Conservation (phyloP, 2,888 invertebrate genomes). For the Limenitis camilla region DNA sequence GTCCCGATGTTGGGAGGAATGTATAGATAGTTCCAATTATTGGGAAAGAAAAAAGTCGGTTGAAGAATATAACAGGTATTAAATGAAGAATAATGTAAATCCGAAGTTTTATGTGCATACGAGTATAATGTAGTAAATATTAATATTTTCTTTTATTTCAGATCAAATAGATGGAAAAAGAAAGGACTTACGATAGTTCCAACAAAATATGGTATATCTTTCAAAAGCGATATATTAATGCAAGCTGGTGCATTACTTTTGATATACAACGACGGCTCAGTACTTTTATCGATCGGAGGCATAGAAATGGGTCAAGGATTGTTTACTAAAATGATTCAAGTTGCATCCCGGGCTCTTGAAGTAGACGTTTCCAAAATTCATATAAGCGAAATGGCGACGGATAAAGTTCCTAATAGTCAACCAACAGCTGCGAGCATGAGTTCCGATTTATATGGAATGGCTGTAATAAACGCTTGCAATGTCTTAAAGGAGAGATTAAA, state of each 20-base stretch:
- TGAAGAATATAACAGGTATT: conserved; percentile 80
- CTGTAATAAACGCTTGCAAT: conserved; percentile 83
- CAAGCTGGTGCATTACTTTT: conserved; percentile 86
- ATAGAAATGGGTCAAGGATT: conserved; percentile 95
- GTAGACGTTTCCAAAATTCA: conserved; percentile 78
- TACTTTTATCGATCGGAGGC: conserved; percentile 85
- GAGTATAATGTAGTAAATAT: not conserved
- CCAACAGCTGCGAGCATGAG: conserved; percentile 86
- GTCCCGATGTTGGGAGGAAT: conserved; percentile 84
- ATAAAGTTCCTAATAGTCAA: conserved; percentile 87
- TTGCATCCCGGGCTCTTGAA: conserved; percentile 79
- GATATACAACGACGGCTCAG: conserved; percentile 85
- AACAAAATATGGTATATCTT: conserved; percentile 85
- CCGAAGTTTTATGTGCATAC: not conserved
- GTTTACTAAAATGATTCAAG: conserved; percentile 92
- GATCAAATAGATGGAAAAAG: conserved; percentile 83
- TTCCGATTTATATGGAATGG: conserved; percentile 89
- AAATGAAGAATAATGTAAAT: conserved; percentile 5
- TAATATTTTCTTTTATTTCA: conserved; percentile 40
- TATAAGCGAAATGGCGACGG: conserved; percentile 83
- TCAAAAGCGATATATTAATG: conserved; percentile 78
- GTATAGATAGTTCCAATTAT: conserved; percentile 78
- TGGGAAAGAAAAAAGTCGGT: conserved; percentile 73
- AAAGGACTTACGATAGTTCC: conserved; percentile 83
- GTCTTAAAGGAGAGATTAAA: conserved; percentile 77